Base-by-base conservation (phyloP, 2,888 invertebrate genomes). In the Calameuta pallipes region DNA sequence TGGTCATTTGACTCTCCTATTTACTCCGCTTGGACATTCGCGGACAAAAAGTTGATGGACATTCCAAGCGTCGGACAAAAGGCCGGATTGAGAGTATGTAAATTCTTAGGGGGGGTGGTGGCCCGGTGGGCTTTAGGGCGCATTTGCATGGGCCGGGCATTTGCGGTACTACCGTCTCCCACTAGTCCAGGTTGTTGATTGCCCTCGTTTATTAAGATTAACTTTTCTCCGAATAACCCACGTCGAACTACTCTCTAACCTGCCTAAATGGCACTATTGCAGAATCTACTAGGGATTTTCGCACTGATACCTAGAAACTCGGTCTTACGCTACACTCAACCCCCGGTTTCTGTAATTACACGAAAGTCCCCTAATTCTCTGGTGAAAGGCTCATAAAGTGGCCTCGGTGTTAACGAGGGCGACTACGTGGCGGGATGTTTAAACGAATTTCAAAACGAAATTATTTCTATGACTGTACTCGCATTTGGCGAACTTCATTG, bases 161-260 rank as follows among this genome's bases (percentile, higher is more conserved):
- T 91, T 90, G 89, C 83, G 90, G 89, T 74, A 37, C 76, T 80
- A 77, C 78, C 81, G 81, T 78, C 82, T 76, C 74, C 81, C 75
- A 75, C 83, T 81, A 83, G 82, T 85, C 34, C 81, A 73, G 71
- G 78, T 75, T 84, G 86, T 87, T 88, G 91, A 91, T 91, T 91
- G 87, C 90, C 90, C 90, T 91, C 90, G 89, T 91, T 91, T 91
- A 91, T 91, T 90, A 91, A 91, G 91, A 91, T 91, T 91, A 91
- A 91, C 91, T 91, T 91, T 90, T 89, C 91, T 89, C 88, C 82
- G 82, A 84, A 82, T 82, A 33, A 71, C 15, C 71, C 15, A 13
- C 33, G 71, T 71, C 33, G 71, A 71, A 71, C 33, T 71, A 34
- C 33, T 31, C 71, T 71, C 71, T 71, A 56, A 56, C 56, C 23